Conservation (phyloP, 2,888 invertebrate species). For the Bellardia pandia region DNA sequence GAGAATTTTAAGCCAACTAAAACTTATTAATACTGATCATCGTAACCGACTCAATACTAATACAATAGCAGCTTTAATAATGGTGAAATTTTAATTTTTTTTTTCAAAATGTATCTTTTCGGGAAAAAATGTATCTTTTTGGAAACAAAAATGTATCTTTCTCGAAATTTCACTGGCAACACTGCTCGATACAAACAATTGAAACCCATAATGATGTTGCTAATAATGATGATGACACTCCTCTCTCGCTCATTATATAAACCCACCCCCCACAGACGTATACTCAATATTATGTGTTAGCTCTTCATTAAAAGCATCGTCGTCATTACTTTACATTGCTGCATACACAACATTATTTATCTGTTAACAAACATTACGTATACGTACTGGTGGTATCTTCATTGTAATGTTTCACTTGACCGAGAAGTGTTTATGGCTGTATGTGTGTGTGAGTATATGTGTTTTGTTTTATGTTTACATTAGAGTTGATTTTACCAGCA, state of each 20-base stretch:
- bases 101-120: no score
- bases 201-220: constrained; percentile 41
- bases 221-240: constrained; percentile 4
- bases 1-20: no score
- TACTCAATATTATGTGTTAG: constrained; percentile 54
- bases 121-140: no score
- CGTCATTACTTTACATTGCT: background rate
- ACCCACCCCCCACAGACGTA: constrained; percentile 37
- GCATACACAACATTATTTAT: constrained; percentile 38
- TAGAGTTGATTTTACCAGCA: constrained; percentile 24
- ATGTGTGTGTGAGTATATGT: constrained; percentile 1
- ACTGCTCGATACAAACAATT: background rate
- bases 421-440: background rate
- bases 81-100: no score
- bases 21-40: no score
- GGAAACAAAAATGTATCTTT: no score
- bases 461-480: constrained; percentile 24
- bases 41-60: no score
- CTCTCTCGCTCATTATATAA: background rate
- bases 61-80: no score
- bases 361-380: constrained; percentile 35
- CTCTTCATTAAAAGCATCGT: background rate
- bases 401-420: constrained; percentile 37
- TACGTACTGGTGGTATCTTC: constrained; percentile 59
- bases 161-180: no score